Evolutionary conservation across 2,113 vertebrate species (phyloP), one percentile per base, ranked within the genome.

Genomic region (Oreochromis niloticus): DNA sequence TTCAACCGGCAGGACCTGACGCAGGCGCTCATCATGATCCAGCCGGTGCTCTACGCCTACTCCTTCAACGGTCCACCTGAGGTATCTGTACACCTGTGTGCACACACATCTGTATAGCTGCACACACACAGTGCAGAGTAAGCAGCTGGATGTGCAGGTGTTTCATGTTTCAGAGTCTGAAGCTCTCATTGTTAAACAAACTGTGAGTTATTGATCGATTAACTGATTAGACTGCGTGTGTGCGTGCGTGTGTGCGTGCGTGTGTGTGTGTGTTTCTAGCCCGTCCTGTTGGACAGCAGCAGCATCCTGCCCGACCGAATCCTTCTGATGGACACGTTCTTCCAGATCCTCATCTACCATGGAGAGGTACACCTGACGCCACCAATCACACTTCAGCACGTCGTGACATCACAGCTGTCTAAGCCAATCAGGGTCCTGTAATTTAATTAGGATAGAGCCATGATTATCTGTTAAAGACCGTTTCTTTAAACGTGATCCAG

Each of bases 291-390:
- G 85, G 98, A 99, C 90, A 99, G 98, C 95, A 99, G 98, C 97
- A 99, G 98, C 94, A 99, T 99, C 93, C 97, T 99, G 84, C 97
- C 98, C 30, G 98, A 99, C 93, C 96, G 98, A 6, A 99, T 99
- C 95, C 97, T 99, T 50, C 96, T 99, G 50, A 99, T 99, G 98
- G 98, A 99, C 95, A 99, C 98, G 0, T 99, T 99, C 96, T 99
- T 99, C 95, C 98, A 99, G 94, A 99, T 99, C 85, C 96, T 99
- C 91, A 99, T 99, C 95, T 99, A 99, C 95, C 98, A 99, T 1
- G 98, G 98, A 89, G 98, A 99, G 97, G 98, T 99, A 96, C 39
- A 6, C 9, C n/a, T 24, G 4, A 34, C 16, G 32, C 46, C 46
- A 78, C 73, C 73, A 52, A 52, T 78, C 73, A 52, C 46, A 78